A percentile compares a stretch with the other conserved stretches of the same genome.
phyloP scores from a whole-genome alignment of 1,140 invertebrate species.

The Hestina assimilis region DNA sequence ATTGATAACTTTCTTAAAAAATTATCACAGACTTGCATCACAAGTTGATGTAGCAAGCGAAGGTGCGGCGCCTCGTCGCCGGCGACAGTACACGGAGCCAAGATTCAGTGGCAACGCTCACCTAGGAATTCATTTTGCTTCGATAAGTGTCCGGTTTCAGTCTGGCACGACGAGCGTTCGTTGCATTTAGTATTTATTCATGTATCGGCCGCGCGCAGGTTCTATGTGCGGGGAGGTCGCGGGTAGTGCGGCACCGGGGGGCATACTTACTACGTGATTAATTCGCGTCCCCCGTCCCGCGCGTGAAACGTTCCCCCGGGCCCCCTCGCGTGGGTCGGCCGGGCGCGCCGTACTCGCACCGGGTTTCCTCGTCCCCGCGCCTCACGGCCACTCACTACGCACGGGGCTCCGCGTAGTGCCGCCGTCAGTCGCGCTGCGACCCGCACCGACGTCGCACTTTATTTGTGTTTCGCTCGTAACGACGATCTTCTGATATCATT shows the following conservation, averaged over 20 bases:
- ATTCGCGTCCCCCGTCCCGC: slow-evolving; percentile 53
- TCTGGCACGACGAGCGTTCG: slow-evolving; percentile 66
- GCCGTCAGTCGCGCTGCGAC: slow-evolving; percentile 71
- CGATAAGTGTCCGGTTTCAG: slow-evolving; percentile 76
- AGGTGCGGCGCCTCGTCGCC: slow-evolving; percentile 44
- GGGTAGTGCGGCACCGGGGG: slow-evolving; percentile 50
- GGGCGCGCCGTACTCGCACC: slow-evolving; percentile 68
- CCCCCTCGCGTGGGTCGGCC: slow-evolving; percentile 39
- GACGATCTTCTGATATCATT: slow-evolving; percentile 58
- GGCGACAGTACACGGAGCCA: slow-evolving; percentile 36
- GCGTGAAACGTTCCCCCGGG: slow-evolving; percentile 28
- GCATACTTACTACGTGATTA: slow-evolving; percentile 77
- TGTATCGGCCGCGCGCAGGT: slow-evolving; percentile 68
- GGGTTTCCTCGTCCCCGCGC: slow-evolving; percentile 75
- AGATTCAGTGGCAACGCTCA: slow-evolving; percentile 72
- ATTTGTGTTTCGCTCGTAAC: slow-evolving; percentile 29
- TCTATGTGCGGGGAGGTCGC: slow-evolving; percentile 51
- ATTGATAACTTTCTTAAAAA: slow-evolving; percentile 40
- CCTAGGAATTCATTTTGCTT: slow-evolving; percentile 71
- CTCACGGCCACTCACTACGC: slow-evolving; percentile 76
- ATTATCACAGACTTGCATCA: slow-evolving; percentile 49
- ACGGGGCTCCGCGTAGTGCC: slow-evolving; percentile 69
- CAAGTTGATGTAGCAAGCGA: slow-evolving; percentile 37
- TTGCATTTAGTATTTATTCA: slow-evolving; percentile 75
- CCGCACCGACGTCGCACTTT: slow-evolving; percentile 58